Base-by-base conservation (phyloP, 2,888 invertebrate species). In the Aphelenchoides bicaudatus region DNA sequence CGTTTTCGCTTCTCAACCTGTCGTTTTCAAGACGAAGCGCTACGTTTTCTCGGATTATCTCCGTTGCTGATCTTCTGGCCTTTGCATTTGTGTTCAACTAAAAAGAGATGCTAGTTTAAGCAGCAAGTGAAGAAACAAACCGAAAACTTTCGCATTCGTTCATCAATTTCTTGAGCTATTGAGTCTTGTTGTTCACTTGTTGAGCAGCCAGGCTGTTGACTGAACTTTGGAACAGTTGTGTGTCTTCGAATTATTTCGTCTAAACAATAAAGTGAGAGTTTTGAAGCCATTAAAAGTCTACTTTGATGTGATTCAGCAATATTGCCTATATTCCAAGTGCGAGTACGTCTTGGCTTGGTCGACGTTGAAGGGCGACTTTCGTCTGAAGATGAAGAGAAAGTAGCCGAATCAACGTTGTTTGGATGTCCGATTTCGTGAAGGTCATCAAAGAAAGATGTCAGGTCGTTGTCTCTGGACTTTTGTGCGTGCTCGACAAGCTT, bases 151-250 rank as follows among this genome's bases (percentile, higher is more conserved):
- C 56, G 49, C 6, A 43, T 21, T 25, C 49, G 27, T 27, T 39
- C 56, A 27, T 67, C 66, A 19, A 51, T 48, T n/a, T n/a, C n/a
- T 55, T 66, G 54, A 21, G 27, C 47, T 46, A 68, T 56, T 25
- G 47, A 61, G 16, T 58, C 61, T 16, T 63, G 65, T 10, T 70
- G 61, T 3, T 63, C 70, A 5, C 46, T 29, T 25, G 43, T 43
- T n/a, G n/a, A n/a, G n/a, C n/a, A n/a, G n/a, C n/a, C n/a, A n/a
- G n/a, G n/a, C n/a, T n/a, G n/a, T n/a, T n/a, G n/a, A n/a, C n/a
- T n/a, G n/a, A n/a, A n/a, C 30, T 71, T 57, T 6, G 67, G 67
- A 29, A 67, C 58, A 1, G 67, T 67, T n/a, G 67, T 67, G 48
- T 67, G 67, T 10, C 67, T 48, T 23, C 67, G 56, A 31, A 71